phyloP scores from a whole-genome alignment of 2,113 vertebrate genomes.

The Perca schrenkii region DNA sequence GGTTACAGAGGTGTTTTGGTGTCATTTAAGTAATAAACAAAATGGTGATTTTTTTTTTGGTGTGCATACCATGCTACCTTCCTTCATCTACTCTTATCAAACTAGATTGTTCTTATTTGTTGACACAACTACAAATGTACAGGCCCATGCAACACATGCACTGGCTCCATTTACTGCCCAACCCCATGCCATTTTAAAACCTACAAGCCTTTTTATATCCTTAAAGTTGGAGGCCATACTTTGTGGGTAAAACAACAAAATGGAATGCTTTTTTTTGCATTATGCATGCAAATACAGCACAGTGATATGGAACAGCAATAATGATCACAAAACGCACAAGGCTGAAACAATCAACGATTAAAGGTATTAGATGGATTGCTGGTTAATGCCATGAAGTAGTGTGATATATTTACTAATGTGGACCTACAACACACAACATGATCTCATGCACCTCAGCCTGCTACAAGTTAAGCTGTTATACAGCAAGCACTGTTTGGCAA shows the following conservation, averaged over 20 bases:
- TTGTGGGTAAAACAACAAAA: background rate
- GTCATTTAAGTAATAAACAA: background rate
- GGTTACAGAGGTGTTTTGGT: constrained; percentile 14
- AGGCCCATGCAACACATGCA: constrained; percentile 53
- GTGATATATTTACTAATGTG: constrained; percentile 8
- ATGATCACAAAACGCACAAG: background rate
- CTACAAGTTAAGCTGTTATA: constrained; percentile 37
- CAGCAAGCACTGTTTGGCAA: constrained; percentile 36
- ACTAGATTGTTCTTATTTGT: constrained; percentile 35
- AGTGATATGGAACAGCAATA: constrained; percentile 38
- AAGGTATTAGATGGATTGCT: background rate
- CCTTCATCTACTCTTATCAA: background rate
- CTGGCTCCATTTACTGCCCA: constrained; percentile 2
- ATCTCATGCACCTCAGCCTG: constrained; percentile 50
- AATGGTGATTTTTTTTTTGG: background rate
- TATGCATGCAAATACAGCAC: constrained; percentile 57
- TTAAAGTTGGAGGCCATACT: background rate
- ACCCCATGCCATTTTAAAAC: constrained; percentile 6
- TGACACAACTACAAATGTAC: constrained; percentile 11
- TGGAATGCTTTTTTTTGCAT: background rate
- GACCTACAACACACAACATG: constrained; percentile 19
- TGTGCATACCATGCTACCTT: background rate
- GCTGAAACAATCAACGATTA: background rate
- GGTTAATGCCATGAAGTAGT: constrained; percentile 16
- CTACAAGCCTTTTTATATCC: background rate